Evolutionary conservation across 2,113 vertebrate species (phyloP), one percentile per base, ranked within the genome.

Genomic region (Neopipo cinnamomea): DNA sequence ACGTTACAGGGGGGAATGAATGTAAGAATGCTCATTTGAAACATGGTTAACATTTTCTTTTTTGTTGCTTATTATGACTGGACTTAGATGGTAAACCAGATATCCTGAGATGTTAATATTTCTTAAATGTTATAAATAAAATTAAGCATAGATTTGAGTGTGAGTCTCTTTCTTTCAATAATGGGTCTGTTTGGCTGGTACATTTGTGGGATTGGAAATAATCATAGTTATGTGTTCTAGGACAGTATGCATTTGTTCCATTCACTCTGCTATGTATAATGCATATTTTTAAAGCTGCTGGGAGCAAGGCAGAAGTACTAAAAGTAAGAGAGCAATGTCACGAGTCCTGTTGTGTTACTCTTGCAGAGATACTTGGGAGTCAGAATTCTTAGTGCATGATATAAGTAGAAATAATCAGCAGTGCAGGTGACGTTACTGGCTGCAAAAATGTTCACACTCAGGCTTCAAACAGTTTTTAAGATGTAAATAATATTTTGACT

Each of bases 71-170:
- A 97, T 98, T 98, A 97, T 97, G 97, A 97, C 94, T 98, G 96
- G 97, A 97, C 88, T 92, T 98, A 98, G 98, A 97, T 97, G 97
- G 89, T 94, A 97, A 96, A 94, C 77, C 95, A 93, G 98, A 96
- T 98, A 97, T 97, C 96, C 97, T 97, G 97, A 98, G 97, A 97
- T 98, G 98, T 98, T 98, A 98, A 97, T 97, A 98, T 97, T 97
- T 98, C 97, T 97, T 98, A 98, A 96, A 94, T 97, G 92, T 98
- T 98, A 98, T 98, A 98, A 98, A 98, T 96, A 97, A 97, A 98
- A 97, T 96, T 93, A 98, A 98, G 90, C 97, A 96, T 96, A 67
- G 62, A 75, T 96, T 88, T 68, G 35, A 91, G 93, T 84, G 92
- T 96, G 78, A 91, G 73, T 94, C 75, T 98, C 73, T 97, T 98